These are phyloP conservation scores for Columba janthina DNA, from an alignment of 2,113 vertebrate genomes.

Conservation along the genomic window DNA sequence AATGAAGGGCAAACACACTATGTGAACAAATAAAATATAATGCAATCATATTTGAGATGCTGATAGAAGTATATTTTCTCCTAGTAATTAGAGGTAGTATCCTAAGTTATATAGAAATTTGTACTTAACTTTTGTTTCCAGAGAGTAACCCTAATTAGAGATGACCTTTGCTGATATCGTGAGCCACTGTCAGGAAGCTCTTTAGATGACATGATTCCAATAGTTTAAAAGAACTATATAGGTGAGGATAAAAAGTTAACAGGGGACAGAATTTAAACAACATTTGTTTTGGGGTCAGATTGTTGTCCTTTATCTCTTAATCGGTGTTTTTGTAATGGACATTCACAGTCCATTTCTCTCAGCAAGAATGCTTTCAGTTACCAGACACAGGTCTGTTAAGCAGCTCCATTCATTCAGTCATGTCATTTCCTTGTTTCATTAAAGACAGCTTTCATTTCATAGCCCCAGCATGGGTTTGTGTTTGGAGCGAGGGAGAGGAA, in stretches of 20 bases:
- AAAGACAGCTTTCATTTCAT: slow-evolving; percentile 48
- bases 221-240: neutral
- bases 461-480: slow-evolving; percentile 16
- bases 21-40: neutral
- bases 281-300: neutral
- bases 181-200: neutral
- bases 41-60: neutral
- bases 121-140: neutral
- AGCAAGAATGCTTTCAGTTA: slow-evolving; percentile 30
- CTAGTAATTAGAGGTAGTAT: neutral
- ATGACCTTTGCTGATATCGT: neutral
- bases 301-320: neutral
- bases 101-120: neutral
- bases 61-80: neutral
- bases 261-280: neutral
- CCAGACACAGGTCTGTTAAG: neutral
- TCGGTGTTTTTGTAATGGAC: neutral
- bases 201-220: neutral
- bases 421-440: slow-evolving; percentile 43
- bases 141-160: neutral
- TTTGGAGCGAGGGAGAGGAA: neutral
- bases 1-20: neutral
- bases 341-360: slow-evolving; percentile 37
- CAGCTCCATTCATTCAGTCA: slow-evolving; percentile 1
- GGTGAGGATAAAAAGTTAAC: neutral